Base-by-base conservation (phyloP, 2,797 vertebrate species). In the Kryptopterus vitreolus region DNA sequence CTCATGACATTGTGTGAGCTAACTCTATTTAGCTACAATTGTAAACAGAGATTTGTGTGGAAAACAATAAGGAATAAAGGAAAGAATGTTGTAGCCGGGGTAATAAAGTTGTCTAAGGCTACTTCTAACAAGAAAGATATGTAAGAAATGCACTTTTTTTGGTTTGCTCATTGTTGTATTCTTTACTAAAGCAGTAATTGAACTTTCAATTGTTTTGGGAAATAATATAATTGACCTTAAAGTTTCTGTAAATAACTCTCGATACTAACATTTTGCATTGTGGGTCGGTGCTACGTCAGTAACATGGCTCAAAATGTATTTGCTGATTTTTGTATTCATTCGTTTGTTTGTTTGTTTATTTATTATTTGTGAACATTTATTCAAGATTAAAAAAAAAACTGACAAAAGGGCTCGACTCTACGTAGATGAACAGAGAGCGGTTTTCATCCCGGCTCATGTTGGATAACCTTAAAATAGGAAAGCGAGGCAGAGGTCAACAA, bases 401-500 rank as follows among this genome's bases (percentile, higher is more conserved):
- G 11, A 20, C 4, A 11, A n/a, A 53, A 2, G 11, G 2, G 16
- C 29, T 71, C 9, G 10, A 48, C 1, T 69, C 24, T 18, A 7
- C 11, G 16, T n/a, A 24, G 33, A 73, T 2, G 7, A 55, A 10
- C 22, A 24, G 1, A 29, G 18, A 3, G 1, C 13, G 6, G 71
- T 33, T 73, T 57, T 18, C 5, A 1, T 57, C n/a, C 15, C 33
- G 3, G 22, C 70, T 35, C 5, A 79, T 29, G 43, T 70, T 16
- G 9, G 66, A 50, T 50, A 29, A 70, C 66, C 66, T 50, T 31
- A 29, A 50, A 70, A 11, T 50, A 11, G 50, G 66, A 50, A 29
- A 29, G 20, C 1, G 16, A 84, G 53, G 81, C 84, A 61, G 55
- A 78, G 87, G 87, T 89, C 90, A 89, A 77, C 12, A 6, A 84